Conservation (phyloP, 37 sponge, comb jelly and placozoan species). For the Chondrosia reniformis region DNA sequence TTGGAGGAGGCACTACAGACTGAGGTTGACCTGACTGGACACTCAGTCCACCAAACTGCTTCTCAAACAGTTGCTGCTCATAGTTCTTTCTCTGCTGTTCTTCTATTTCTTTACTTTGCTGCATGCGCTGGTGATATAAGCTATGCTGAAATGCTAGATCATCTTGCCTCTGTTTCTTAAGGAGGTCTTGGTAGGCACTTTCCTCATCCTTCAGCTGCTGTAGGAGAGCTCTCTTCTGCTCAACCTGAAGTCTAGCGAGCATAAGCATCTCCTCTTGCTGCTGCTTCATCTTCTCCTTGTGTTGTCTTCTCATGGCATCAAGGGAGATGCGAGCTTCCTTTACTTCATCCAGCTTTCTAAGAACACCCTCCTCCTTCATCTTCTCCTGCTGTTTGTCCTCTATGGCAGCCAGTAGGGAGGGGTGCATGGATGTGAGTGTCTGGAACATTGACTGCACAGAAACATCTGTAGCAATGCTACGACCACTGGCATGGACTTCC, state of each 20-base stretch:
- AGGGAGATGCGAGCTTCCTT: constrained; percentile 84
- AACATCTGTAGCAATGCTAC: constrained; percentile 82
- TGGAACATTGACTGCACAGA: constrained; percentile 79
- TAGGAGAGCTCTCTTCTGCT: constrained; percentile 92
- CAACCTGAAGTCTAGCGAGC: constrained; percentile 92
- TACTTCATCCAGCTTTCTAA: constrained; percentile 69
- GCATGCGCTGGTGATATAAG: constrained; percentile 56
- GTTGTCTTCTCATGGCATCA: constrained; percentile 71
- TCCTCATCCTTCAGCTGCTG: constrained; percentile 93
- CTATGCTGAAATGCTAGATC: constrained; percentile 59
- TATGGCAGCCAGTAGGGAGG: constrained; percentile 76
- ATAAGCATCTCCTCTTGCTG: constrained; percentile 80
- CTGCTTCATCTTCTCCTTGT: constrained; percentile 81
- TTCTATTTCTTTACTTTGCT: constrained; percentile 64
- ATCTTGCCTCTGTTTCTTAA: constrained; percentile 31
- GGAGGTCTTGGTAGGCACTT: constrained; percentile 51
- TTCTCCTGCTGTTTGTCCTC: constrained; percentile 73
- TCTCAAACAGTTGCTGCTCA: constrained; percentile 62
- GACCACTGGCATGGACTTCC: constrained; percentile 57
- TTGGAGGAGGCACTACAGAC: too few relatives aligned
- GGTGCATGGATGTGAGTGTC: constrained; percentile 86
- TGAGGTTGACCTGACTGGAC: neutral
- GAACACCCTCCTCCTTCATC: constrained; percentile 57
- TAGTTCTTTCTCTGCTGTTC: constrained; percentile 53
- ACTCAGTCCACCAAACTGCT: constrained; percentile 19